These are phyloP conservation scores for Sipha maydis DNA, from an alignment of 2,888 invertebrate genomes.

Conservation along the genomic window DNA sequence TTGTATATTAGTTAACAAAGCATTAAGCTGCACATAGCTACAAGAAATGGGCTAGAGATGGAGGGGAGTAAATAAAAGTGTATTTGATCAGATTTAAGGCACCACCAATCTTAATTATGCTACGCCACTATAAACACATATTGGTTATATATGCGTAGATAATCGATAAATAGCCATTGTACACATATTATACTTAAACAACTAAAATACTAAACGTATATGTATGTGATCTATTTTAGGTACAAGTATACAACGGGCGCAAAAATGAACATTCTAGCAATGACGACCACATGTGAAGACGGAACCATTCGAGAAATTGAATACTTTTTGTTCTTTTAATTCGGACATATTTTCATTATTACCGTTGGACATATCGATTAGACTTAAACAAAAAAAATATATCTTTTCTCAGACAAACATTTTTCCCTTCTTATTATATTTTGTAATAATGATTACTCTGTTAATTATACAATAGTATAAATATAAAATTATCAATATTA, in stretches of 20 bases:
- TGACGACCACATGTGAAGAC: slow-evolving; percentile 20
- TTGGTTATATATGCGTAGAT: too few species aligned
- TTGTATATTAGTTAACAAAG: too few species aligned
- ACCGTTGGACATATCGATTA: slow-evolving; percentile 50
- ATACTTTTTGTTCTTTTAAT: slow-evolving; percentile 10
- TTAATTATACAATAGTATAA: not conserved
- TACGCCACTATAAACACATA: too few species aligned
- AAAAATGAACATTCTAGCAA: slow-evolving; percentile 16
- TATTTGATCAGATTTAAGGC: too few species aligned
- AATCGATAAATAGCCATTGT: too few species aligned
- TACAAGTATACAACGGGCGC: slow-evolving; percentile 41
- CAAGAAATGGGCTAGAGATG: too few species aligned
- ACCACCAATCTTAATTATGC: too few species aligned
- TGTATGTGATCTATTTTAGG: slow-evolving; percentile 5
- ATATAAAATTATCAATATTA: slow-evolving; percentile 3
- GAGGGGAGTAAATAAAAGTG: too few species aligned
- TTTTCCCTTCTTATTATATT: slow-evolving; percentile 14
- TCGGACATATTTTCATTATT: slow-evolving; percentile 2
- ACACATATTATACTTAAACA: too few species aligned
- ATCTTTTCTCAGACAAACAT: not conserved
- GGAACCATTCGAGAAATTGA: not conserved
- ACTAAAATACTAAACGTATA: not conserved
- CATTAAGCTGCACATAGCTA: too few species aligned
- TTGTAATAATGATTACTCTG: not conserved
- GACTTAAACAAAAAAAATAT: slow-evolving; percentile 15